Evolutionary conservation across 2,888 invertebrate genomes (phyloP).

Genomic region (Euproctis similis): DNA sequence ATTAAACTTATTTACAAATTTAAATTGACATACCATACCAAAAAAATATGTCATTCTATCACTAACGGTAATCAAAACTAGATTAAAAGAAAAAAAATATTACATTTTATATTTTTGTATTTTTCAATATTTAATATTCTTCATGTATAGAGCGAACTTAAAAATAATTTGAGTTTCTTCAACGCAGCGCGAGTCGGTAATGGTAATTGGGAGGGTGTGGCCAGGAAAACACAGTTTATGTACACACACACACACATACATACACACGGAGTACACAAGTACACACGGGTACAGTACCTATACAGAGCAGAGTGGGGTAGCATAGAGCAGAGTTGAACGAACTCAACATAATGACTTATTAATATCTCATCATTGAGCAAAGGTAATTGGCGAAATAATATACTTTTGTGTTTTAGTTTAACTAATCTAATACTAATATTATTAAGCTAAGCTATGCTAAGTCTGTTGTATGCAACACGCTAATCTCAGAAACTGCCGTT

Average conservation of each 20-base stretch:
- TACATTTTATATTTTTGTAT: not conserved
- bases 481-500: too few species aligned
- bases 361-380: constrained; percentile 11
- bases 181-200: constrained; percentile 49
- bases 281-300: constrained; percentile 4
- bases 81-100: too few species aligned
- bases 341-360: constrained; percentile 8
- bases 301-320: constrained; percentile 24
- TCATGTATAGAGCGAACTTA: constrained; percentile 17
- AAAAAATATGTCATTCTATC: too few species aligned
- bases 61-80: too few species aligned
- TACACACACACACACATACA: constrained; percentile 23
- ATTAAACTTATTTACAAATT: too few species aligned
- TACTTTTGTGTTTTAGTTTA: not conserved
- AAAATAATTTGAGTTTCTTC: constrained; percentile 58
- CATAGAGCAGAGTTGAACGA: constrained; percentile 15
- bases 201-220: constrained; percentile 62
- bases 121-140: not conserved
- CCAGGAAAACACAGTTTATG: constrained; percentile 45
- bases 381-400: constrained; percentile 8
- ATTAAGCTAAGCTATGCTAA: too few species aligned
- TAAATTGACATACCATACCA: too few species aligned
- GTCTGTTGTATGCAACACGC: too few species aligned
- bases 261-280: constrained; percentile 16
- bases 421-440: too few species aligned